Evolutionary conservation across 2,888 invertebrate genomes (phyloP), one percentile per base, ranked within the genome.

Genomic region (Eupithecia dodoneata): DNA sequence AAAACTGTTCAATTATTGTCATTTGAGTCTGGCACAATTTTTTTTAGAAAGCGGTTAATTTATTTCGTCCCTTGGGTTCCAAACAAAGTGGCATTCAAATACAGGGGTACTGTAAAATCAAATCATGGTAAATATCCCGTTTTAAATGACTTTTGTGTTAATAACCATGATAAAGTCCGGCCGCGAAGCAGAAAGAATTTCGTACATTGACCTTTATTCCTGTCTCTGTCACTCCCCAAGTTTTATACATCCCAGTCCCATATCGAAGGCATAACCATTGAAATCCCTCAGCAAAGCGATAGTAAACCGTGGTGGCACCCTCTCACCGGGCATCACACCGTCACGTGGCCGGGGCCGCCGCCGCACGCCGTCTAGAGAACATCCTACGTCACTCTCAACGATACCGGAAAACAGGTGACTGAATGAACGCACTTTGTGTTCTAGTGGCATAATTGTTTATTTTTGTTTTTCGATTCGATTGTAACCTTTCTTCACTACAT

Each of bases 251-350:
- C 30, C 30, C 30, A 52, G 5, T 12, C 13, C 4, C 4, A 49
- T 49, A 13, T 49, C 49, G 49, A 15, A 13, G 15, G 52, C 15
- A 52, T 18, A 73, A 76, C 69, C 74, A 79, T 78, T 81, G 79
- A 79, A 82, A 83, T 81, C 80, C 79, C 79, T 41, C 44, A 67
- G 73, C 59, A 76, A 77, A 77, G 79, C 80, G 63, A 75, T 76
- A 77, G 49, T 80, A 70, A 80, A 75, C 73, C 15, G 75, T 44
- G 83, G 85, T 88, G 85, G 83, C 81, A 81, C 87, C 86, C 87
- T 89, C 94, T 94, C 94, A 94, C 94, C 94, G 92, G 91, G 88
- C 93, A 92, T 94, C 94, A 94, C 93, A 94, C 94, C 90, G 94
- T 94, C 93, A 93, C 89, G 94, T 94, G 94, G 89, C 94, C 94